phyloP scores from a whole-genome alignment of 2,888 invertebrate genomes.

The Drosophila limbata region DNA sequence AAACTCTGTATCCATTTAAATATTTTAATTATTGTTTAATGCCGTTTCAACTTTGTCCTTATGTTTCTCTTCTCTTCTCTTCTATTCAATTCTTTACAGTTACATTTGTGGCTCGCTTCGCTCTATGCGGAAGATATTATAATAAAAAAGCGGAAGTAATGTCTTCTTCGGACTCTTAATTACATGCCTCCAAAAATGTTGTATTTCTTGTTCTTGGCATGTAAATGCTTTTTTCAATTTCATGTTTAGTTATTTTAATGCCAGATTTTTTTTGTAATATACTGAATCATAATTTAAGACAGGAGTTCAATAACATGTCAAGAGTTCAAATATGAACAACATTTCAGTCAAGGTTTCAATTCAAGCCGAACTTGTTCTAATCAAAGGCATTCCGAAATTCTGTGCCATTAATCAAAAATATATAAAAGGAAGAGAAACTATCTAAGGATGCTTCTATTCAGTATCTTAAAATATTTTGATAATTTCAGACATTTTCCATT shows the following conservation, averaged over 20 bases:
- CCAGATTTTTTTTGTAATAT: slow-evolving; percentile 12
- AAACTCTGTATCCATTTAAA: slow-evolving; percentile 70
- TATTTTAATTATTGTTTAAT: slow-evolving; percentile 62
- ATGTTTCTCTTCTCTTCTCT: slow-evolving; percentile 1
- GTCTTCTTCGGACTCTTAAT: slow-evolving; percentile 26
- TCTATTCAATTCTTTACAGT: slow-evolving; percentile 57
- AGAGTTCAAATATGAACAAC: slow-evolving; percentile 15
- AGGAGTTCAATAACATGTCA: slow-evolving; percentile 20
- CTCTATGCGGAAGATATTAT: slow-evolving; percentile 58
- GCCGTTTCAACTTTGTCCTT: slow-evolving; percentile 17
- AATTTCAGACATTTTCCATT: slow-evolving; percentile 12
- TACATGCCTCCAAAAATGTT: slow-evolving; percentile 11
- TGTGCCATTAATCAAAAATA: slow-evolving; percentile 31
- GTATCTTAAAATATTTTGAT: neutral
- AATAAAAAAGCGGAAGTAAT: slow-evolving; percentile 13
- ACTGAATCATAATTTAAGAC: slow-evolving; percentile 24
- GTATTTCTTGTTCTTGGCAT: slow-evolving; percentile 18
- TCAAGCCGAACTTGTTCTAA: slow-evolving; percentile 41
- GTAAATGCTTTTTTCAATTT: slow-evolving; percentile 28
- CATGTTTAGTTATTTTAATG: slow-evolving; percentile 10
- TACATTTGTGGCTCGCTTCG: slow-evolving; percentile 49
- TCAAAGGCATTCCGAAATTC: slow-evolving; percentile 30
- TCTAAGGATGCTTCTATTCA: neutral
- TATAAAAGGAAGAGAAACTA: neutral
- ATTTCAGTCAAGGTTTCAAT: slow-evolving; percentile 23